phyloP scores from a whole-genome alignment of 2,888 invertebrate species.

The Hyles lineata region DNA sequence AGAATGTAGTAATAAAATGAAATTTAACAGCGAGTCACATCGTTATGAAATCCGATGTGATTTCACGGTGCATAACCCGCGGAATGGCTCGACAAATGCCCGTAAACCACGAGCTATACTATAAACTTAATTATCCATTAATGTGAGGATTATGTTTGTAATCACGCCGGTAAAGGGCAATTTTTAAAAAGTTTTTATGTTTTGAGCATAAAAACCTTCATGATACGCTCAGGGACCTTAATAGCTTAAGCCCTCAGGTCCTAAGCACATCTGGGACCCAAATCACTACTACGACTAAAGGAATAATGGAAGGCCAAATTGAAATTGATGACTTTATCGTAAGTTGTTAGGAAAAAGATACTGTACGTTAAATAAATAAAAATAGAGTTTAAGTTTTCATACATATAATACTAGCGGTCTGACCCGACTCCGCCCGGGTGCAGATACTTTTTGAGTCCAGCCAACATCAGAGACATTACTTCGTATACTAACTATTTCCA shows the following conservation, averaged over 20 bases:
- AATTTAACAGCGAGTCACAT: constrained; percentile 11
- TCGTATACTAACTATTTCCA: no score
- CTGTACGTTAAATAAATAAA: background rate
- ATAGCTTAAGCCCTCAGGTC: background rate
- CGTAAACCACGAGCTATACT: background rate
- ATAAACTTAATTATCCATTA: constrained; percentile 14
- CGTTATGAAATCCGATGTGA: background rate
- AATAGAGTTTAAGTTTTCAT: no score
- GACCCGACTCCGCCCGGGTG: no score
- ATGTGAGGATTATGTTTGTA: constrained; percentile 10
- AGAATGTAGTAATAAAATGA: constrained; percentile 12
- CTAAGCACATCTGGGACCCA: constrained; percentile 8
- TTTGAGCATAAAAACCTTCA: background rate
- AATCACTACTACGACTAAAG: background rate
- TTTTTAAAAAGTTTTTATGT: constrained; percentile 3
- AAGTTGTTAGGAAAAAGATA: background rate
- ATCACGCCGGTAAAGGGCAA: background rate
- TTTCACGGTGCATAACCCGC: constrained; percentile 14
- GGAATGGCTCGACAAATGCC: constrained; percentile 2
- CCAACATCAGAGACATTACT: no score
- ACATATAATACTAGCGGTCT: no score
- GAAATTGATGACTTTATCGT: background rate
- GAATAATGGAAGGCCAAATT: background rate
- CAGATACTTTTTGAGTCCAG: no score
- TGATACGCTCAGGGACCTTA: background rate